These are phyloP conservation scores for Ictidomys tridecemlineatus DNA, from an alignment of 2,113 vertebrate genomes.

Conservation along the genomic window DNA sequence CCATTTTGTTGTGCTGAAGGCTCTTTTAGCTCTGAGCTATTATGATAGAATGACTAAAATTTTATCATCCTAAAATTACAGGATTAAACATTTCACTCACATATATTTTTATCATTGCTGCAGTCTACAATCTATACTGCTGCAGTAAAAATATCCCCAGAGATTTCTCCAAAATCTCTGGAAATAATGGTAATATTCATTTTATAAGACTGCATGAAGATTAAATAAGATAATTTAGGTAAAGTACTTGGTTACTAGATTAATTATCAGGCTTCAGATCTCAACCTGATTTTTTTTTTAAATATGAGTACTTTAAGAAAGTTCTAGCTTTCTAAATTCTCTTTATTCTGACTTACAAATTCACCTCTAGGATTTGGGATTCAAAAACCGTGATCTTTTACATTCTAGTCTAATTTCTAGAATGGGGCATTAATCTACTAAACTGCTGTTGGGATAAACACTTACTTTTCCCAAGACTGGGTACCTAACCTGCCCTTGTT, in stretches of 20 bases:
- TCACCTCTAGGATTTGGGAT: neutral
- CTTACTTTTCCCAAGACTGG: neutral
- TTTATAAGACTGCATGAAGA: neutral
- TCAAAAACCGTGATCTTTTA: slow-evolving; percentile 7
- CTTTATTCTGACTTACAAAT: slow-evolving; percentile 10
- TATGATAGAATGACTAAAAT: slow-evolving; percentile 28
- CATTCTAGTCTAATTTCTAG: neutral
- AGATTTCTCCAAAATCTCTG: slow-evolving; percentile 1
- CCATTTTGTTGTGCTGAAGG: neutral
- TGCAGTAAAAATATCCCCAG: neutral
- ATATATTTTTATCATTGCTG: slow-evolving; percentile 32
- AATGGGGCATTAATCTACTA: neutral
- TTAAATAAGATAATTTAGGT: neutral
- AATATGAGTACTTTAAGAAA: neutral
- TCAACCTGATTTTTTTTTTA: neutral
- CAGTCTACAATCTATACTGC: neutral
- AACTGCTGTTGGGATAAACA: neutral
- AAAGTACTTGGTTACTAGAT: neutral
- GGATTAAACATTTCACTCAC: slow-evolving; percentile 47
- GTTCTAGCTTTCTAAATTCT: neutral
- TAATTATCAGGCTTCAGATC: neutral
- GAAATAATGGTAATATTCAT: neutral
- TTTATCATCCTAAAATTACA: neutral
- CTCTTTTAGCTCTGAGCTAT: neutral
- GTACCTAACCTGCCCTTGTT: neutral